Percentiles rank a stretch among this genome's conserved stretches.
Evolutionary conservation across 92 coral and sea anemone genomes (phyloP).

Genomic region (Pocillopora grandis): DNA sequence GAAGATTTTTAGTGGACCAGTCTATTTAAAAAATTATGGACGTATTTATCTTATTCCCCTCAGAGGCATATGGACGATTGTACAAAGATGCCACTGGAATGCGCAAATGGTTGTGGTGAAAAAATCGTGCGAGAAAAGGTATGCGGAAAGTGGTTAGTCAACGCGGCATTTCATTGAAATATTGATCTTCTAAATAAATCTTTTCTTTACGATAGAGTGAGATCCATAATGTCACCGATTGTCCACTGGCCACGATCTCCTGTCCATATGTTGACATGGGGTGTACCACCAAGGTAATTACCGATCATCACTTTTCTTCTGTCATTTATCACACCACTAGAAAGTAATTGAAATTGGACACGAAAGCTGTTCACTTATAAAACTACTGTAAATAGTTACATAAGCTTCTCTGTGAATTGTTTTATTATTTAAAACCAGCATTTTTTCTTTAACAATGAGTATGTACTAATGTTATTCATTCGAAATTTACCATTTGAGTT

Average conservation of each 20-base stretch:
- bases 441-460: no score
- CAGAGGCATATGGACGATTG: not conserved
- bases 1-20: no score
- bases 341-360: no score
- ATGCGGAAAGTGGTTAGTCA: not conserved
- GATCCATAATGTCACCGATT: slow-evolving; percentile 22
- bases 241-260: slow-evolving; percentile 39
- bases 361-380: no score
- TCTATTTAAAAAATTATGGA: no score
- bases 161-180: not conserved
- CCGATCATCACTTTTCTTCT: not conserved
- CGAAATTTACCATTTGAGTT: no score
- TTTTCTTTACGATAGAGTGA: slow-evolving; percentile 21
- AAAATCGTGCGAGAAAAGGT: not conserved
- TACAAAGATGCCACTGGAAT: not conserved
- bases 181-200: not conserved
- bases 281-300: slow-evolving; percentile 45
- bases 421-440: no score
- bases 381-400: no score
- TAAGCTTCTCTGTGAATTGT: no score
- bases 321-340: no score
- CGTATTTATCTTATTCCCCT: not conserved
- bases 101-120: not conserved
- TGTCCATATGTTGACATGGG: slow-evolving; percentile 49
- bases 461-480: no score